Percentiles rank a stretch among this genome's conserved stretches.
These are phyloP conservation scores for Allobates femoralis DNA, from an alignment of 2,797 vertebrate genomes.

Conservation along the genomic window DNA sequence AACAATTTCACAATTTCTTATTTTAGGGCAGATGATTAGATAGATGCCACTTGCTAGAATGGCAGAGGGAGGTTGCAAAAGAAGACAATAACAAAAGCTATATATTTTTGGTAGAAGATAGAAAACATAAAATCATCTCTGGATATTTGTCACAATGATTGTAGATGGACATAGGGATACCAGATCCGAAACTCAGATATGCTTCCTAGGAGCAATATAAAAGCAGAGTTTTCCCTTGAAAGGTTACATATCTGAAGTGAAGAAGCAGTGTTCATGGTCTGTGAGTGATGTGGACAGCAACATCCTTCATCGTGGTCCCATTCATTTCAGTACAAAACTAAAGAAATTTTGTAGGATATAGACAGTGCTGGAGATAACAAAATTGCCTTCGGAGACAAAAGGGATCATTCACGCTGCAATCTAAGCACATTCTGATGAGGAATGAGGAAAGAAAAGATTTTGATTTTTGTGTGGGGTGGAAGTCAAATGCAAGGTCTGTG, in stretches of 20 bases:
- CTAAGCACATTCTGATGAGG: background rate
- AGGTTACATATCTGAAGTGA: constrained; percentile 35
- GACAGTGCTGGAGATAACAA: background rate
- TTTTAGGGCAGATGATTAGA: constrained; percentile 51
- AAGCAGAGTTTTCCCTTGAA: constrained; percentile 45
- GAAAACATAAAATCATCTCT: constrained; percentile 19
- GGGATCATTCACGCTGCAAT: background rate
- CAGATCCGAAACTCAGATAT: constrained; percentile 38
- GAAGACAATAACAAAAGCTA: constrained; percentile 23
- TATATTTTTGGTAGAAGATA: constrained; percentile 35
- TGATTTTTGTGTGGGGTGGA: background rate
- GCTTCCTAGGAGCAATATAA: constrained; percentile 44
- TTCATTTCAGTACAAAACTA: constrained; percentile 5
- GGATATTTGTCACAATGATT: constrained; percentile 36
- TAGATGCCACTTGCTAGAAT: constrained; percentile 34
- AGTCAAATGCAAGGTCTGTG: no score
- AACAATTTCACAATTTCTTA: constrained; percentile 42
- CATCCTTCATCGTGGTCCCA: constrained; percentile 49
- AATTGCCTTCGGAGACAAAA: background rate
- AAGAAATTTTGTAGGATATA: constrained; percentile 3
- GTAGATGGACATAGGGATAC: constrained; percentile 19
- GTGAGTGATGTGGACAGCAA: constrained; percentile 29
- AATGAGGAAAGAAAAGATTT: background rate
- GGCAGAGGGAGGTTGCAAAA: constrained; percentile 26
- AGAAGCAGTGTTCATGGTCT: constrained; percentile 32